These are phyloP conservation scores for Eupithecia dodoneata DNA, from an alignment of 2,888 invertebrate species.

Conservation along the genomic window DNA sequence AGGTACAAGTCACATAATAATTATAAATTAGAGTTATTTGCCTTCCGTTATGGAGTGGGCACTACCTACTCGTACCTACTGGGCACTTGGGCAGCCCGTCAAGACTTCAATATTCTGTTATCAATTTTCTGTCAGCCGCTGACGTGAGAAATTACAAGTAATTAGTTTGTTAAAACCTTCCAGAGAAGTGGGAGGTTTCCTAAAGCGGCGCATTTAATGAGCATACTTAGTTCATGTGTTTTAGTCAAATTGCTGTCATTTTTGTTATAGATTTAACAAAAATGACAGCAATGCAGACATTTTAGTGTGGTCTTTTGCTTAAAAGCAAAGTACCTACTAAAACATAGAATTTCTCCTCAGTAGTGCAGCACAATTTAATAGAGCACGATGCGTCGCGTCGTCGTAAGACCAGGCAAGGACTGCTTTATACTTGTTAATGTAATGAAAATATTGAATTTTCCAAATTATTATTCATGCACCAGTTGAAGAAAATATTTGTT, in stretches of 20 bases:
- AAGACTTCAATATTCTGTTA: constrained; percentile 23
- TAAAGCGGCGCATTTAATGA: constrained; percentile 21
- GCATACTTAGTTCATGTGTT: constrained; percentile 24
- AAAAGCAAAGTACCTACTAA: not conserved
- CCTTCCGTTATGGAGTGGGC: constrained; percentile 14
- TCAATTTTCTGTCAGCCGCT: constrained; percentile 23
- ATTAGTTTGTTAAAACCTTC: constrained; percentile 19
- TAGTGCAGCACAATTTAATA: no score
- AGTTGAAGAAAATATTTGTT: no score
- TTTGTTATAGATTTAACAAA: no score
- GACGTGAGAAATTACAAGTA: constrained; percentile 29
- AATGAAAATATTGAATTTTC: no score
- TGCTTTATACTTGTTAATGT: no score
- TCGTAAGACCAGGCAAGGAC: no score
- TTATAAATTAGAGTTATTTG: not conserved
- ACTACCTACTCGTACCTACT: not conserved
- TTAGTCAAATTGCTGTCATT: no score
- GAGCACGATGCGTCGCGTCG: no score
- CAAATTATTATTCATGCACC: no score
- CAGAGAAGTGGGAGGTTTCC: constrained; percentile 7
- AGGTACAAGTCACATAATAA: no score
- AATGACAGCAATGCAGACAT: not conserved
- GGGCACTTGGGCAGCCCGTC: constrained; percentile 10
- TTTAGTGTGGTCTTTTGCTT: not conserved
- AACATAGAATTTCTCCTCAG: no score